A percentile compares a stretch with the other conserved stretches of the same genome.
Evolutionary conservation across 2,888 invertebrate species (phyloP).

Genomic region (Drosophila antonietae): DNA sequence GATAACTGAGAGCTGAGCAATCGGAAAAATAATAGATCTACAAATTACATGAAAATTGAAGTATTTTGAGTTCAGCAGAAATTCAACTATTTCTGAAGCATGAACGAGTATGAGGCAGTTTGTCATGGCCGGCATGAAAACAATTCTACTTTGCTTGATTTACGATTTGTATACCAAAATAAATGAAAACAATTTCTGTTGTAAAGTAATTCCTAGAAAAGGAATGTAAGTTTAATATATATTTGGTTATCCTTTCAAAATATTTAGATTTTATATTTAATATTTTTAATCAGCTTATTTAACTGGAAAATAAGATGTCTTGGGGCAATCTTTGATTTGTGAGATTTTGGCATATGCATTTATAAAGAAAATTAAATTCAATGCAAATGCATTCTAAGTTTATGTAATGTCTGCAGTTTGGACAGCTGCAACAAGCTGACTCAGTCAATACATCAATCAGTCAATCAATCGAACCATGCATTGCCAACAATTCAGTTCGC

Average conservation of each 20-base stretch:
- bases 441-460: slow-evolving; percentile 20
- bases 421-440: slow-evolving; percentile 6
- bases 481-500: slow-evolving; percentile 14
- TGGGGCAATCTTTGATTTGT: not conserved
- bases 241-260: too few relatives aligned
- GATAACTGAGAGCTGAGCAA: not conserved
- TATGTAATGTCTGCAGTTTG: not conserved
- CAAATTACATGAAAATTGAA: not conserved
- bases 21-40: not conserved
- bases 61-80: not conserved
- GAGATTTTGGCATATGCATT: not conserved
- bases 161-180: not conserved
- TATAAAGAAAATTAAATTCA: not conserved
- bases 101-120: not conserved
- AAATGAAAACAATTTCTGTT: not conserved
- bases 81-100: not conserved
- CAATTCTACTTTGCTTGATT: not conserved
- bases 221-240: too few relatives aligned
- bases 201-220: not conserved
- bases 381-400: not conserved
- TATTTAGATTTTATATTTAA: too few relatives aligned
- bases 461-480: slow-evolving; percentile 32
- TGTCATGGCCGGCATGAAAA: too few relatives aligned
- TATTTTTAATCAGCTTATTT: not conserved
- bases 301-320: not conserved